Base-by-base conservation (phyloP, 30 jellyfish, hydroid and myxozoan genomes). In the Clytia hemisphaerica region DNA sequence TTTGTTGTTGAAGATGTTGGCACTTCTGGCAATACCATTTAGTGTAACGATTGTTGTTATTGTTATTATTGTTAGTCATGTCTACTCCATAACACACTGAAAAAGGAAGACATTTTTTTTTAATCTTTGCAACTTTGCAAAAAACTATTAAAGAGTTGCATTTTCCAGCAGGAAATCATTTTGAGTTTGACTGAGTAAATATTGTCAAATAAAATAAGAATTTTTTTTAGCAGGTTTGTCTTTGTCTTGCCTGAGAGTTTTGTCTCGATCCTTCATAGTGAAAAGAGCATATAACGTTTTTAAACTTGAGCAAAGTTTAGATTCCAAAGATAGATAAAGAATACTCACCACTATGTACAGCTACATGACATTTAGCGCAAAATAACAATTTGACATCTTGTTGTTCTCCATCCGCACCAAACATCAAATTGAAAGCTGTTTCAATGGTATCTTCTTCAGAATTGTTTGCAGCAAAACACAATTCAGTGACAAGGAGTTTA, bases 311-410 rank as follows among this genome's bases (percentile, higher is more conserved):
- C n/a, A n/a, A n/a, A n/a, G n/a, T n/a, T n/a, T n/a, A n/a, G n/a
- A n/a, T n/a, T n/a, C n/a, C n/a, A n/a, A n/a, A n/a, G n/a, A n/a
- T n/a, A n/a, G 9, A 34, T 3, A 6, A n/a, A 4, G 24, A 19
- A 9, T 27, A 82, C 94, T 61, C 65, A 82, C 94, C 44, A 36
- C 64, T 64, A 67, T 82, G 94, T 2, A 82, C 88, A 15, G 88
- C 72, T 24, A 82, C 78, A 37, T 50, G 37, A 57, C 94, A 82
- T 26, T 31, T 71, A 10, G 83, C 29, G 38, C 94, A 82, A 1
- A 73, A 65, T 33, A 72, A 54, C 54, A 82, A 46, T 2, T 50
- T 47, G 44, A 82, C 50, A 38, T 80, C 93, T 47, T 71, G 63
- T n/a, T 58, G 77, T 29, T 37, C 79, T 29, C 33, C 51, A 47